These are phyloP conservation scores for Spheniscus mendiculus DNA, from an alignment of 2,113 vertebrate species.

Conservation along the genomic window DNA sequence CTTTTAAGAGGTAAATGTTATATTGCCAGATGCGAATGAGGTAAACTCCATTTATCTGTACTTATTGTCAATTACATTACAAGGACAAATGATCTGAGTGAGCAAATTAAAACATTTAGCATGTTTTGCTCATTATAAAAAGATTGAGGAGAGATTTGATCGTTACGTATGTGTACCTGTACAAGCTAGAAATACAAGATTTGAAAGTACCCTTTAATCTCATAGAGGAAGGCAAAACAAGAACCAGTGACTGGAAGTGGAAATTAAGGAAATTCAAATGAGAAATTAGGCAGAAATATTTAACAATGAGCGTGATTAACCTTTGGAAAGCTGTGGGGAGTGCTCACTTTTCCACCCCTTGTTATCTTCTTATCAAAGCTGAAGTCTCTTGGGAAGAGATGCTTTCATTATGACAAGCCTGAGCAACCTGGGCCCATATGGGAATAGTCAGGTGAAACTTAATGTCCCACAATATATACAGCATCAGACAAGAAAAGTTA, in stretches of 20 bases:
- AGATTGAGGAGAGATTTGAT: not conserved
- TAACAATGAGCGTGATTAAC: not conserved
- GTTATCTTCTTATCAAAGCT: not conserved
- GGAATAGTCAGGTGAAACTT: not conserved
- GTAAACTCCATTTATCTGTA: not conserved
- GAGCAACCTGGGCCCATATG: not conserved
- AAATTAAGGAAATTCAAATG: not conserved
- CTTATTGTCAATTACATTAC: not conserved
- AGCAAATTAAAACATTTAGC: not conserved
- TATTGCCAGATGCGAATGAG: not conserved
- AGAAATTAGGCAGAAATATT: conserved; percentile 2
- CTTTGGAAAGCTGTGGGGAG: not conserved
- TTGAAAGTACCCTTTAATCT: not conserved
- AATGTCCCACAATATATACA: not conserved
- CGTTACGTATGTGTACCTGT: not conserved
- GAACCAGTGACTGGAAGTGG: not conserved
- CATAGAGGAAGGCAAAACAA: not conserved
- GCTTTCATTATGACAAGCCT: not conserved
- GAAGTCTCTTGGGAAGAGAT: not conserved
- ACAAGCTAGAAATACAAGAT: not conserved
- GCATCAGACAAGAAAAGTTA: not conserved
- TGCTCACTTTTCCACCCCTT: not conserved
- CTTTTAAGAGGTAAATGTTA: not conserved
- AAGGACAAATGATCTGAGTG: not conserved
- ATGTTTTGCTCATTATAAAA: not conserved